phyloP scores from a whole-genome alignment of 2,888 invertebrate species.

The Unio pictorum region DNA sequence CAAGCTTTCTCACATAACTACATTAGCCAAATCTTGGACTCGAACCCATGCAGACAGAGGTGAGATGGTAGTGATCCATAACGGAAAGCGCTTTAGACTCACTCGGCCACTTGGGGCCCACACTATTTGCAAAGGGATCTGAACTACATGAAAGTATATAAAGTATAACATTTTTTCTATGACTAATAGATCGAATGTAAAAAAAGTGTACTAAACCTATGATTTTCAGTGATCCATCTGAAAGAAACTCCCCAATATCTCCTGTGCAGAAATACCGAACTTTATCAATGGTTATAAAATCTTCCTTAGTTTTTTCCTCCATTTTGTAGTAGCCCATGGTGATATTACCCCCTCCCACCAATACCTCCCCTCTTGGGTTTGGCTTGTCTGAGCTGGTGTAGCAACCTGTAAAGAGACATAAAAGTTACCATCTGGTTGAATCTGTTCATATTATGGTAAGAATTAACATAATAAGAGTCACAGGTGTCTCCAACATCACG shows the following conservation, averaged over 20 bases:
- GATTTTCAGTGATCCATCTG: constrained; percentile 95
- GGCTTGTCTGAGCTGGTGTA: constrained; percentile 91
- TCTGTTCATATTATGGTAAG: not conserved
- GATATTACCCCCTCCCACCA: constrained; percentile 91
- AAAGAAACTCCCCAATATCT: constrained; percentile 94
- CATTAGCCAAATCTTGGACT: no score
- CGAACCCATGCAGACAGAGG: no score
- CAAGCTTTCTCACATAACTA: no score
- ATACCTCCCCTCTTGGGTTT: constrained; percentile 87
- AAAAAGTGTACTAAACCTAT: constrained; percentile 80
- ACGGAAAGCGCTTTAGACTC: no score
- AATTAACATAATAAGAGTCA: no score
- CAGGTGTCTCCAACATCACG: no score
- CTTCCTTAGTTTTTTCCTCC: constrained; percentile 88
- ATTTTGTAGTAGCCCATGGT: constrained; percentile 95
- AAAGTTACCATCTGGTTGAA: not conserved
- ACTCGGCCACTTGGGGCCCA: no score
- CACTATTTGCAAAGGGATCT: no score
- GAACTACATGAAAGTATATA: no score
- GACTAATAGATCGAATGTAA: not conserved
- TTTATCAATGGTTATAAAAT: constrained; percentile 77
- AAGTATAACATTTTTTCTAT: no score
- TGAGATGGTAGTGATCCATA: no score
- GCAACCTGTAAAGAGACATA: constrained; percentile 74
- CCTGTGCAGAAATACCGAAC: constrained; percentile 93